Conservation (phyloP, 2,113 vertebrate species). For the Hypocryptadius cinnamomeus region DNA sequence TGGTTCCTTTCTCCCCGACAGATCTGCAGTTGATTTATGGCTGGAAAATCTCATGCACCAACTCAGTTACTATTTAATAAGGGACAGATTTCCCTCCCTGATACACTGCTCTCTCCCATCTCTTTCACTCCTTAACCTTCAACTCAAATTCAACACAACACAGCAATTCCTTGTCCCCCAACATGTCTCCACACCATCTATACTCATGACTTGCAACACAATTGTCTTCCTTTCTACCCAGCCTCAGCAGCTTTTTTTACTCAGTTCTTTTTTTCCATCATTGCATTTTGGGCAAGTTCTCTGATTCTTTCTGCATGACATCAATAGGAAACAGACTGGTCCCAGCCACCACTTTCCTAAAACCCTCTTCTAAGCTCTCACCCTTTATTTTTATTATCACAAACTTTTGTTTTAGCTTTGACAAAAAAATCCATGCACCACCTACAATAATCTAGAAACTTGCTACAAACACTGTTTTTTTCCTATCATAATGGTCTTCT, state of each 20-base stretch:
- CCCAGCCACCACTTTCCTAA: not conserved
- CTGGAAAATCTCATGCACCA: slow-evolving; percentile 7
- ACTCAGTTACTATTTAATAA: slow-evolving; percentile 16
- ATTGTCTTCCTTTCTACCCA: not conserved
- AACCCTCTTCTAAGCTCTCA: not conserved
- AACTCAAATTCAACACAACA: not conserved
- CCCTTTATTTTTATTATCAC: not conserved
- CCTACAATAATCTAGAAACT: not conserved
- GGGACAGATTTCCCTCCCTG: slow-evolving; percentile 15
- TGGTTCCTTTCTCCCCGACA: not conserved
- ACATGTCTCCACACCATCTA: not conserved
- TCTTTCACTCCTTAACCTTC: not conserved
- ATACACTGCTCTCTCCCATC: not conserved
- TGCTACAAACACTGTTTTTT: not conserved
- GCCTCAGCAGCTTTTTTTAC: not conserved
- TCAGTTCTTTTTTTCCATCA: not conserved
- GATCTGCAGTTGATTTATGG: not conserved
- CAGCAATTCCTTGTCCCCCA: not conserved
- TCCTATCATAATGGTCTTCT: not conserved
- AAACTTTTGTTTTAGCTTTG: not conserved
- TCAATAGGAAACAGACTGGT: not conserved
- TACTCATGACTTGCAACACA: not conserved
- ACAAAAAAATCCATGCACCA: not conserved
- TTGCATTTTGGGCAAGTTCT: not conserved
- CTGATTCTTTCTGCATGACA: not conserved